Conservation (phyloP, 2,797 vertebrate genomes). For the Protosalanx chinensis region DNA sequence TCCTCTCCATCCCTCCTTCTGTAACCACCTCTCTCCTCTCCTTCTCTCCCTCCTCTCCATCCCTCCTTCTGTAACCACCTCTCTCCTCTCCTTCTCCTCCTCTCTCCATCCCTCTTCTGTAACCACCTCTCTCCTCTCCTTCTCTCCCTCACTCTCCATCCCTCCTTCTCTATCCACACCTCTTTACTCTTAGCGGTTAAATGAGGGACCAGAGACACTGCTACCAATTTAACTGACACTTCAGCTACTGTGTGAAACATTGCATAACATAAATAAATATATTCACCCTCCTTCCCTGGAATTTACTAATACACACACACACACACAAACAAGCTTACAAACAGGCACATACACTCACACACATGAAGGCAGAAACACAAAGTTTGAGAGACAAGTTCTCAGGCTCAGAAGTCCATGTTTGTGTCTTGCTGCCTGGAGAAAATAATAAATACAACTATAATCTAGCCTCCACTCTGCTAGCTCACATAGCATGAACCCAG, state of each 20-base stretch:
- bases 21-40: too few relatives aligned
- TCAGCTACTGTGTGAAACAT: conserved; percentile 44
- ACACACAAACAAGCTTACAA: conserved; percentile 2
- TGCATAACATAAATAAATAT: conserved; percentile 48
- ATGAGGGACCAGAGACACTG: conserved; percentile 27
- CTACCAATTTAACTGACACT: conserved; percentile 32
- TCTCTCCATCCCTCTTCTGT: too few relatives aligned
- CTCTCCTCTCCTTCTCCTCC: too few relatives aligned
- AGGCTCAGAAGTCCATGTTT: conserved; percentile 18
- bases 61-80: too few relatives aligned
- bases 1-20: too few relatives aligned
- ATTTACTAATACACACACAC: conserved; percentile 22
- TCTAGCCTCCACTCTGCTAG: conserved; percentile 36
- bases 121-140: too few relatives aligned
- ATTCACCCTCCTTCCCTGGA: conserved; percentile 4
- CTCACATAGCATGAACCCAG: conserved; percentile 61
- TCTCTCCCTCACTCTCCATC: too few relatives aligned
- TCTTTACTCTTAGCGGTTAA: not conserved
- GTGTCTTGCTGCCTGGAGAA: conserved; percentile 35
- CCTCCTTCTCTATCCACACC: too few relatives aligned
- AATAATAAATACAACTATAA: conserved; percentile 46
- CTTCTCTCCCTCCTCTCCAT: too few relatives aligned
- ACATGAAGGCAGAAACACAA: too few relatives aligned
- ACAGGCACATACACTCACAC: conserved; percentile 17
- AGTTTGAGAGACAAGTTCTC: not conserved